These are phyloP conservation scores for Ceratina australensis DNA, from an alignment of 1,140 invertebrate species.

Conservation along the genomic window DNA sequence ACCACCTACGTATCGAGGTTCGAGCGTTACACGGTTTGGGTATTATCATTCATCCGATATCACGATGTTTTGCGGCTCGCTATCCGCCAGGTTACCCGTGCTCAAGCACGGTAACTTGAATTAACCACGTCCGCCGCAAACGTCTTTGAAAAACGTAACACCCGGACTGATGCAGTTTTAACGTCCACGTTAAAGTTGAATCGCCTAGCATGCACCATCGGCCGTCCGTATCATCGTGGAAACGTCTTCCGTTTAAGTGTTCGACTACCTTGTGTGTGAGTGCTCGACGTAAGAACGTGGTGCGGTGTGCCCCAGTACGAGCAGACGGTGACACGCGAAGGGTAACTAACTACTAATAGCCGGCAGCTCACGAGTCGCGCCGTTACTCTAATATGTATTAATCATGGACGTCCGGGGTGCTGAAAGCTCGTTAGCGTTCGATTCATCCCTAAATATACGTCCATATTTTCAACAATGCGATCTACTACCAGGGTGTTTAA, in stretches of 20 bases:
- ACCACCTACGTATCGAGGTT: neutral
- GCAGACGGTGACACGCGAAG: slow-evolving; percentile 3
- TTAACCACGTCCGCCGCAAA: neutral
- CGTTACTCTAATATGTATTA: slow-evolving; percentile 6
- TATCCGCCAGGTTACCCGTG: too few species aligned
- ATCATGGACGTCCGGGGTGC: neutral
- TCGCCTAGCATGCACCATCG: too few species aligned
- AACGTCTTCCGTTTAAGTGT: neutral
- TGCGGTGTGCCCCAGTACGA: neutral
- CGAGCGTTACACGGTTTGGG: slow-evolving; percentile 4
- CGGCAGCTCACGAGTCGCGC: neutral
- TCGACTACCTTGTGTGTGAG: neutral
- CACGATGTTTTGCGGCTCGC: neutral
- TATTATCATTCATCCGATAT: neutral
- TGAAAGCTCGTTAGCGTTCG: slow-evolving; percentile 10
- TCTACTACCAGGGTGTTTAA: neutral
- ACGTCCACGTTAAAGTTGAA: neutral
- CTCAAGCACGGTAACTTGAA: neutral
- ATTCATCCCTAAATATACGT: neutral
- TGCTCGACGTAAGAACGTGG: neutral
- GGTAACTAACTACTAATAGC: slow-evolving; percentile 21
- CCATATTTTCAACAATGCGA: neutral
- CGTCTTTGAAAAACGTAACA: neutral
- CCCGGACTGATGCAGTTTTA: too few species aligned
- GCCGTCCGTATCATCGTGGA: too few species aligned